Conservation (phyloP, 2,888 invertebrate genomes). For the Cacoxenus indagator region DNA sequence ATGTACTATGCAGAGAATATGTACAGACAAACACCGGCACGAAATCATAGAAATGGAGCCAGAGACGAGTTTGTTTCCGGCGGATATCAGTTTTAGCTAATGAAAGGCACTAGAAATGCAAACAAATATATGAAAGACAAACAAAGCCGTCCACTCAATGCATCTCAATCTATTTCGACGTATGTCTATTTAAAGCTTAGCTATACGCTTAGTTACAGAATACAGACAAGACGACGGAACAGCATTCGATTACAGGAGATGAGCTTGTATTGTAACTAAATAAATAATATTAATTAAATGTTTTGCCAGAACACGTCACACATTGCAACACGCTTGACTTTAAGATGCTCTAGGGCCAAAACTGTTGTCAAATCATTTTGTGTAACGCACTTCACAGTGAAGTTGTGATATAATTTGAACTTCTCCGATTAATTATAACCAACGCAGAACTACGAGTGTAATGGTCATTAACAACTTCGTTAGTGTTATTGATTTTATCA, state of each 20-base stretch:
- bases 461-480: neutral
- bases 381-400: neutral
- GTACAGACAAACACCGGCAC: neutral
- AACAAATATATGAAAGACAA: conserved; percentile 53
- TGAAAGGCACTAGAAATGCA: conserved; percentile 35
- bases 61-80: conserved; percentile 32
- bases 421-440: neutral
- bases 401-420: neutral
- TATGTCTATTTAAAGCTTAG: neutral
- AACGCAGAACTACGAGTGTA: neutral
- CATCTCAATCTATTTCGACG: neutral
- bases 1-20: too few species aligned
- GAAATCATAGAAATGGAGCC: neutral
- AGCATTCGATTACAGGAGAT: neutral
- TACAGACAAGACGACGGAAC: neutral
- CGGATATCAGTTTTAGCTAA: conserved; percentile 51
- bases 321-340: neutral
- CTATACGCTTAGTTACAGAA: conserved; percentile 13
- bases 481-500: conserved; percentile 43
- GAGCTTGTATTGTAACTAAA: conserved; percentile 29
- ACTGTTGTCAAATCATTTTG: neutral
- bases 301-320: conserved; percentile 28
- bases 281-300: conserved; percentile 47
- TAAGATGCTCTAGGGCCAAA: conserved; percentile 11
- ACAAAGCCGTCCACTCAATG: conserved; percentile 40